Evolutionary conservation across 2,888 invertebrate species (phyloP), one percentile per base, ranked within the genome.

Genomic region (Eulithis testata): DNA sequence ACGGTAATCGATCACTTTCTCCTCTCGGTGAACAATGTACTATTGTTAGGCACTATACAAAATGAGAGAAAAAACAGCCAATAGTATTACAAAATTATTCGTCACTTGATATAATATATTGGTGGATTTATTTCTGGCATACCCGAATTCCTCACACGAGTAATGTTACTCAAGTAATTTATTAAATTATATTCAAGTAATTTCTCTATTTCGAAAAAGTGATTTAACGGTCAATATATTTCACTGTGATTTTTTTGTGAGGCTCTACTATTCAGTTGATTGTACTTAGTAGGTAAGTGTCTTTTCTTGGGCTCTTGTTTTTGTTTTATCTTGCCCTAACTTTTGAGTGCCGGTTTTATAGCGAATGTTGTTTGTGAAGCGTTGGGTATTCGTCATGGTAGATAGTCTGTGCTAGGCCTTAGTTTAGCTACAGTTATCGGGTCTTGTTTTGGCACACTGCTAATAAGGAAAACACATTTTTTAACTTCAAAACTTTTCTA

Each of bases 341-440:
- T 63, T 63, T 66, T 66, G 62, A 66, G 66, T 63, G 66, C 59
- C 55, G 51, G 14, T 55, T 65, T 66, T 60, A 66, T 66, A 55
- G 55, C 12, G 60, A 52, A 43, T 59, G 62, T 63, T 66, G 59
- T 66, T 66, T 62, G 62, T 44, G 31, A 66, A 36, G 31, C 54
- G 11, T 52, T 52, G 58, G 12, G 45, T 11, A 57, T 56, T 52
- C 51, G 12, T 56, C 61, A 51, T 56, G 55, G 31, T 40, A 11
- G 36, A 21, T 21, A 21, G 36, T 52, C 52, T 37, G 49, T 45
- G 5, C 27, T 9, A 12, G 44, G 44, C 27, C n/a, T 45, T 55
- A 27, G 27, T 55, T 44, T 45, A 2, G 21, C 21, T 21, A 21
- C 49, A 55, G 36, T 12, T 8, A 0, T 8, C 12, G 12, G 12